Conservation (phyloP, 2,888 invertebrate species). For the Prosopocoilus inquinatus region DNA sequence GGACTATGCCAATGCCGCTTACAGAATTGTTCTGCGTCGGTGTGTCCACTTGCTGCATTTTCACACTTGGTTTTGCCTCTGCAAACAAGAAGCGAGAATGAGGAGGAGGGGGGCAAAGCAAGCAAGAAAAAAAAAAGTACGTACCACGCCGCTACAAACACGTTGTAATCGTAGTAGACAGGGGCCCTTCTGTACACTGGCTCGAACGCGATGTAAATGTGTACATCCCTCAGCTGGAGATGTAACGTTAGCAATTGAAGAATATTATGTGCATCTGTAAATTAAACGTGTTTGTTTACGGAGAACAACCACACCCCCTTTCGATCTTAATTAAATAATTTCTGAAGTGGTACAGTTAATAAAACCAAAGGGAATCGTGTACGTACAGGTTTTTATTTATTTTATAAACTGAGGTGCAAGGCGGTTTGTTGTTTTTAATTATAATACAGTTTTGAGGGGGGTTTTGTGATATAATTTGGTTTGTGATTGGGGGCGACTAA, state of each 20-base stretch:
- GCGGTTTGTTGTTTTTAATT: too few relatives aligned
- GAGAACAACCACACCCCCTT: conserved; percentile 33
- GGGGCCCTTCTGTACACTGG: conserved; percentile 49
- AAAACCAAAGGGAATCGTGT: conserved; percentile 10
- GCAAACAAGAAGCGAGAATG: not conserved
- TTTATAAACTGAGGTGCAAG: too few relatives aligned
- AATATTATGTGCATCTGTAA: conserved; percentile 15
- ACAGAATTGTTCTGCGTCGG: conserved; percentile 59
- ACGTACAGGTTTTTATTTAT: not conserved
- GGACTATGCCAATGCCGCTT: conserved; percentile 33
- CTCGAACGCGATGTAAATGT: conserved; percentile 38
- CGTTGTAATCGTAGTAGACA: conserved; percentile 4
- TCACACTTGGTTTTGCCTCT: conserved; percentile 28
- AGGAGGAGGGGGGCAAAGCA: not conserved
- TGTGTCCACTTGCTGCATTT: conserved; percentile 62
- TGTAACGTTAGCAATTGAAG: conserved; percentile 10
- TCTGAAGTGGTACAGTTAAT: conserved; percentile 6
- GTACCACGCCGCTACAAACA: conserved; percentile 19
- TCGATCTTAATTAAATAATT: not conserved
- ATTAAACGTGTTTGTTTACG: not conserved
- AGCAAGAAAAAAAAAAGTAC: not conserved
- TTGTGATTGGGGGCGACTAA: not conserved
- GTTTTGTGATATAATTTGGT: too few relatives aligned
- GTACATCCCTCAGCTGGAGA: conserved; percentile 38
- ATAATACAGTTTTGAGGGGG: too few relatives aligned